Conservation (phyloP, 2,888 invertebrate species). For the Limenitis camilla region DNA sequence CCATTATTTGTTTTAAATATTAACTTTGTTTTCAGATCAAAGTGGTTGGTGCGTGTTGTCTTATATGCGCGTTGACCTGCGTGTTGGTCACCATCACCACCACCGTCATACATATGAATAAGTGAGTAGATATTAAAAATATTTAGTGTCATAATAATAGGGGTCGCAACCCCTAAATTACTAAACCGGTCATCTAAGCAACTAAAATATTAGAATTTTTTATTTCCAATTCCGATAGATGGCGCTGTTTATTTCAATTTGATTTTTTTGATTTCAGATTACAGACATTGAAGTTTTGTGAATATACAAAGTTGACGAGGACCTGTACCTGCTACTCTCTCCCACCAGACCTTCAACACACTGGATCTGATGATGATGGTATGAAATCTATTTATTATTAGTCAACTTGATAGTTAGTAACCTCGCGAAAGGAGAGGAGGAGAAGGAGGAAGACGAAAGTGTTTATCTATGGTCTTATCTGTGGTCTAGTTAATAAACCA, state of each 20-base stretch:
- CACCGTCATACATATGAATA: slow-evolving; percentile 92
- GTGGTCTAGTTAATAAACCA: no score
- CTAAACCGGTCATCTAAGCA: no score
- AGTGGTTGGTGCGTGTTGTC: slow-evolving; percentile 89
- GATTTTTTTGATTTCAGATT: slow-evolving; percentile 68
- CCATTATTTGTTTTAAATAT: neutral
- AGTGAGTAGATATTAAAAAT: slow-evolving; percentile 42
- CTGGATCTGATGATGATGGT: slow-evolving; percentile 74
- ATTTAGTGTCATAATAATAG: no score
- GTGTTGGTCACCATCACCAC: slow-evolving; percentile 92
- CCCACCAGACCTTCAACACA: slow-evolving; percentile 78
- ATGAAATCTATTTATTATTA: slow-evolving; percentile 11
- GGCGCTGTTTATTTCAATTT: no score
- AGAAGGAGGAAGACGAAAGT: no score
- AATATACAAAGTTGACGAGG: slow-evolving; percentile 85
- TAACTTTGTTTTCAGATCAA: slow-evolving; percentile 79
- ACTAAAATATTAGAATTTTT: no score
- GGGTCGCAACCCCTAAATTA: no score
- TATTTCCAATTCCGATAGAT: no score
- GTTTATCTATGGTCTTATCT: no score
- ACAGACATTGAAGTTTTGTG: slow-evolving; percentile 89
- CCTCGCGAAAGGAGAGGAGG: no score
- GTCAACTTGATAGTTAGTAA: no score
- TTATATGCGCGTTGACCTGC: slow-evolving; percentile 90
- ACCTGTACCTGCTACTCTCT: slow-evolving; percentile 88